Evolutionary conservation across 2,113 vertebrate genomes (phyloP).

Genomic region (Malurus elegans): DNA sequence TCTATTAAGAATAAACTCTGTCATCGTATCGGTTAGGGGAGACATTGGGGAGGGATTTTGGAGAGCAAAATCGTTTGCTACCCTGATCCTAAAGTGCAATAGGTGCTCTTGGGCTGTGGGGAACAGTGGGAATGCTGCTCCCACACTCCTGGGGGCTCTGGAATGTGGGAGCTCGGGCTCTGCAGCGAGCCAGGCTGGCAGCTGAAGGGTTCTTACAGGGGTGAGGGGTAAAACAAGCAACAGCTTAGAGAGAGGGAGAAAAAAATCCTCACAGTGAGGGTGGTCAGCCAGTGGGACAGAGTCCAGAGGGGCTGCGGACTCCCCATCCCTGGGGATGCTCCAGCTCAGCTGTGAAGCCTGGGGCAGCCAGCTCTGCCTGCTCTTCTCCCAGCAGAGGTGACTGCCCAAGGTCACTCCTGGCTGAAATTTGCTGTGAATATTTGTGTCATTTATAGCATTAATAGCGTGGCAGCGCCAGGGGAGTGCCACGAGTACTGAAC

Average conservation of each 20-base stretch:
- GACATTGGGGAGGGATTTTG: background rate
- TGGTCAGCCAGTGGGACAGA: background rate
- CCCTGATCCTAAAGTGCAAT: background rate
- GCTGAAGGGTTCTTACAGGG: fast-evolving
- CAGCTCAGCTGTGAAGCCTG: fast-evolving
- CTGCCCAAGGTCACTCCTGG: background rate
- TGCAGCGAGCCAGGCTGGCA: background rate
- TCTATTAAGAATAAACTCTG: background rate
- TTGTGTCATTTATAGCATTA: fast-evolving
- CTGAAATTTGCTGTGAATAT: background rate
- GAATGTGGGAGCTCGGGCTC: background rate
- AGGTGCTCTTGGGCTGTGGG: background rate
- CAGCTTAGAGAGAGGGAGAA: background rate
- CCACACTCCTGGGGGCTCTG: background rate
- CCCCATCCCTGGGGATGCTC: background rate
- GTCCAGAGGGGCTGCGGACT: background rate
- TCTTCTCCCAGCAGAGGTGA: background rate
- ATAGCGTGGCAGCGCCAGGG: background rate
- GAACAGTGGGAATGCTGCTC: background rate
- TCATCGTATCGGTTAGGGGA: background rate
- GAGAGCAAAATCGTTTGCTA: background rate
- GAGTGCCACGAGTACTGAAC: background rate
- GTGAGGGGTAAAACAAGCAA: background rate
- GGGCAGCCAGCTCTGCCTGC: background rate
- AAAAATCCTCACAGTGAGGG: conserved; percentile 27